These are phyloP conservation scores for Ophonus ardosiacus DNA, from an alignment of 2,888 invertebrate genomes.

Conservation along the genomic window DNA sequence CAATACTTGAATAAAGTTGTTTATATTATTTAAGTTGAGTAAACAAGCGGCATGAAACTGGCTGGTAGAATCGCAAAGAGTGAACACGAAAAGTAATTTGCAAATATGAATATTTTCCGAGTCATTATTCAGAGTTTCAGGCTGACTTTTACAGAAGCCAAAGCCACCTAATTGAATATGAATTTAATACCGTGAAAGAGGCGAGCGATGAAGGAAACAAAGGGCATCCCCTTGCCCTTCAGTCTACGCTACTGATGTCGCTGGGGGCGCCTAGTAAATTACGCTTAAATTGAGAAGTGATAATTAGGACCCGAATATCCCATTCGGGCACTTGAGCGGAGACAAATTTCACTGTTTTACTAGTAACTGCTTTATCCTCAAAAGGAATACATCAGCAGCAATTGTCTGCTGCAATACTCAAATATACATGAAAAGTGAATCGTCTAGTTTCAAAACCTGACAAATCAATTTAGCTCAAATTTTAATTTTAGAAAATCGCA, in stretches of 20 bases:
- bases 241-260: constrained; percentile 21
- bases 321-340: constrained; percentile 10
- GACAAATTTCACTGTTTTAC: constrained; percentile 27
- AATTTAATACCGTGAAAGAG: constrained; percentile 62
- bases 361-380: background rate
- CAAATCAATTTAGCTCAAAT: too few species aligned
- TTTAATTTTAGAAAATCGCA: too few species aligned
- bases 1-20: constrained; percentile 60
- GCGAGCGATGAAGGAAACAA: constrained; percentile 53
- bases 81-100: constrained; percentile 61
- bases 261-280: constrained; percentile 52
- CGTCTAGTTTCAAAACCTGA: too few species aligned
- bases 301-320: constrained; percentile 29
- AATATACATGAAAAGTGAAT: too few species aligned
- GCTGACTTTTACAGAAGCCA: constrained; percentile 56
- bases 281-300: constrained; percentile 52
- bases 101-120: constrained; percentile 64
- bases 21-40: constrained; percentile 52
- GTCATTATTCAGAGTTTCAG: constrained; percentile 58
- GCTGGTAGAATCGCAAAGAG: constrained; percentile 26
- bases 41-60: constrained; percentile 52
- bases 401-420: too few species aligned
- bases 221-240: background rate
- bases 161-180: constrained; percentile 63
- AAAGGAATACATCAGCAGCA: too few species aligned